phyloP scores from a whole-genome alignment of 2,113 vertebrate species.

The Rhabdornis inornatus region DNA sequence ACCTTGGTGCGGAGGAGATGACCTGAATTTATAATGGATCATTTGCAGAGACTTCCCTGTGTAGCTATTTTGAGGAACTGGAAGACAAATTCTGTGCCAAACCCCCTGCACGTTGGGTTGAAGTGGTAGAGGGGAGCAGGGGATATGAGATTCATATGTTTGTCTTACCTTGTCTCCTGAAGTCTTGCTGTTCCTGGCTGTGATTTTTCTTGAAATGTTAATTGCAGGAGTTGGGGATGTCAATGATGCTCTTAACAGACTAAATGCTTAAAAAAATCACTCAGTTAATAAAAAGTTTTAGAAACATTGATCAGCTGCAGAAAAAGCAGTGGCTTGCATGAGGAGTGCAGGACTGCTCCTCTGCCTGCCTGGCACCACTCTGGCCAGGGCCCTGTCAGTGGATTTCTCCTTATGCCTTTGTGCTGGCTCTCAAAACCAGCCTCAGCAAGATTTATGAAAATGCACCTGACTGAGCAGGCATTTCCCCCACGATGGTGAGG shows the following conservation, averaged over 20 bases:
- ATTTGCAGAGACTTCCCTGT: background rate
- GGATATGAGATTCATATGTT: background rate
- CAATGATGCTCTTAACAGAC: constrained; percentile 54
- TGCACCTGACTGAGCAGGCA: rapidly evolving
- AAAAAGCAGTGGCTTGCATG: constrained; percentile 4
- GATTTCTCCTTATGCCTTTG: rapidly evolving
- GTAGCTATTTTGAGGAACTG: background rate
- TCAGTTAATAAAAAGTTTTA: constrained; percentile 49
- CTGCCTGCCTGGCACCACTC: rapidly evolving
- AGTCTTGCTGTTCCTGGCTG: background rate
- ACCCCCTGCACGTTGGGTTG: background rate
- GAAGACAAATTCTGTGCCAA: background rate
- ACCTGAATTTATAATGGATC: background rate
- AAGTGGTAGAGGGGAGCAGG: background rate
- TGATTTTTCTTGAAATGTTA: constrained; percentile 50
- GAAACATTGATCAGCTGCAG: constrained; percentile 52
- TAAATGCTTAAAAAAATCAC: constrained; percentile 3
- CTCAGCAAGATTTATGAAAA: background rate
- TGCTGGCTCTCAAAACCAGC: constrained; percentile 27
- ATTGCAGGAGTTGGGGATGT: constrained; percentile 65
- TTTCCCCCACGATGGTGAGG: background rate
- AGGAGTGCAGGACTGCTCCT: background rate
- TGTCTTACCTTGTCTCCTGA: constrained; percentile 17
- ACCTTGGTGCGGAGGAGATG: background rate
- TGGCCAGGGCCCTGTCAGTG: too few relatives aligned